Evolutionary conservation across 2,113 vertebrate species (phyloP).

Genomic region (Pelmatolapia mariae): DNA sequence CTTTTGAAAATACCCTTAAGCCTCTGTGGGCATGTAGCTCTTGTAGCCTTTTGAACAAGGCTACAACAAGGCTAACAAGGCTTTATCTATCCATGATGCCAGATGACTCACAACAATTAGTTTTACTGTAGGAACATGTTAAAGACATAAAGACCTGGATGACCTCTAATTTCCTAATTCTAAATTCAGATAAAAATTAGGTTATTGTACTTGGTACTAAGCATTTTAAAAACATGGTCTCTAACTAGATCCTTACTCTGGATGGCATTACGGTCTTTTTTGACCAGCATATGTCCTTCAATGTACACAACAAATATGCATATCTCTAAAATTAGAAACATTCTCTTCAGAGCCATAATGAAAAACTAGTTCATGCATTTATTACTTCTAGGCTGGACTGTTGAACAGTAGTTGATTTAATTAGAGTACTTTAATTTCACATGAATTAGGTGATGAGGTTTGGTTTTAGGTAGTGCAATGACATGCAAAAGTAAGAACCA

Average conservation of each 20-base stretch:
- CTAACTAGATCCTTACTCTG: not conserved
- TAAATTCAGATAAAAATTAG: not conserved
- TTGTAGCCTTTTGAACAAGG: not conserved
- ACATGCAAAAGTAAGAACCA: not conserved
- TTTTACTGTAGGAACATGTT: not conserved
- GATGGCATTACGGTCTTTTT: not conserved
- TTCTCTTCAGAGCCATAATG: not conserved
- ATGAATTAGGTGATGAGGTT: not conserved
- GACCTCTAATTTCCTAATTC: not conserved
- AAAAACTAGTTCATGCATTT: not conserved
- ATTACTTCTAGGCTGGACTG: not conserved
- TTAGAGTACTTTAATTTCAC: not conserved
- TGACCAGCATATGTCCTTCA: not conserved
- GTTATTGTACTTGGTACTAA: not conserved
- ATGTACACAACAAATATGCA: not conserved
- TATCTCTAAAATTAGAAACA: not conserved
- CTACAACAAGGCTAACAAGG: not conserved
- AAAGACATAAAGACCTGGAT: not conserved
- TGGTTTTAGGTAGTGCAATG: not conserved
- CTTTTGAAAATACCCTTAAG: not conserved
- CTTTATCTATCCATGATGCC: not conserved
- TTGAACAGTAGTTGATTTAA: not conserved
- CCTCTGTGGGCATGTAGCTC: not conserved
- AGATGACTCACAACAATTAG: not conserved
- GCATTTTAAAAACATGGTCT: not conserved